Evolutionary conservation across 2,797 vertebrate species (phyloP).

Genomic region (Myoxocephalus aenaeus): DNA sequence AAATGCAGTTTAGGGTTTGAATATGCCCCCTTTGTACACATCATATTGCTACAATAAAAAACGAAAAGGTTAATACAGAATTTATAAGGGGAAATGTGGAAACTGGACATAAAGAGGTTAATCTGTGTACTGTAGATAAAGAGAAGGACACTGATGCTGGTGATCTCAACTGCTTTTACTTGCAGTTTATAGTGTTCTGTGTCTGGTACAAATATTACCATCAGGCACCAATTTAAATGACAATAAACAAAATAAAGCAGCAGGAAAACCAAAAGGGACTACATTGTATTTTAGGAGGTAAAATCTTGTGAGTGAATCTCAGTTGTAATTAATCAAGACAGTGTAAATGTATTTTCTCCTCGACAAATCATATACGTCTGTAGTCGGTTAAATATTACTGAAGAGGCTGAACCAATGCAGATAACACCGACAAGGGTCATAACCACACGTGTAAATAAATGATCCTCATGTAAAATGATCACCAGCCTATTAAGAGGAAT

Average conservation of each 20-base stretch:
- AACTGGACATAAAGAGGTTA: neutral
- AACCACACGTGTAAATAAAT: conserved; percentile 62
- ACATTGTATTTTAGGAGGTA: neutral
- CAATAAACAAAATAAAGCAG: conserved; percentile 25
- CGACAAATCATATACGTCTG: conserved; percentile 16
- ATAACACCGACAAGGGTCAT: conserved; percentile 50
- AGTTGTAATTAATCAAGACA: neutral
- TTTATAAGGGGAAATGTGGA: neutral
- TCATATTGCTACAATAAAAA: neutral
- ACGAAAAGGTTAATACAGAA: too few species aligned
- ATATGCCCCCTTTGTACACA: neutral
- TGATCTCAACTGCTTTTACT: neutral
- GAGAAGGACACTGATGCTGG: neutral
- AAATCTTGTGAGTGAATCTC: neutral
- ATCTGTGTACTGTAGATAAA: neutral
- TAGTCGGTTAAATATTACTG: conserved; percentile 68
- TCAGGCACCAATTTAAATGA: conserved; percentile 18
- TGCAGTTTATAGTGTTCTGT: conserved; percentile 1
- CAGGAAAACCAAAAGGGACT: conserved; percentile 16
- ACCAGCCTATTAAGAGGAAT: conserved; percentile 66
- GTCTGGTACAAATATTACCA: conserved; percentile 16
- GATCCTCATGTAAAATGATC: conserved; percentile 60
- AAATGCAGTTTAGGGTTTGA: neutral
- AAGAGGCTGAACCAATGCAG: conserved; percentile 62
- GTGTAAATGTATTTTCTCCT: conserved; percentile 46